Percentiles rank a stretch among this genome's conserved stretches.
These are phyloP conservation scores for Zootermopsis nevadensis DNA, from an alignment of 2,888 invertebrate species.

Conservation along the genomic window DNA sequence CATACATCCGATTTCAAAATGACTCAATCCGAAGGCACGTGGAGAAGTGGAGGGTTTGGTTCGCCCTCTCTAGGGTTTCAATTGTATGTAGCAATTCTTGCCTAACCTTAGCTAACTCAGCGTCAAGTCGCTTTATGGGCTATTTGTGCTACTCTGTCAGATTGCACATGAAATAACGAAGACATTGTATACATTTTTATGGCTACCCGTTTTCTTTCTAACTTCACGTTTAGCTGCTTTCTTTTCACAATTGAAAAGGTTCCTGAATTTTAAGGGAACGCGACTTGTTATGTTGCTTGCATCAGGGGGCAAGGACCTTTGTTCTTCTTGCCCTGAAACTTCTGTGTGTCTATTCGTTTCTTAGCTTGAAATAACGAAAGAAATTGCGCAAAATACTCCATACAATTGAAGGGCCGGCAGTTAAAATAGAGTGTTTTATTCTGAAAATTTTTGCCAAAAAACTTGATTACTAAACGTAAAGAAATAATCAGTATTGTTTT, in stretches of 20 bases:
- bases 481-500: no score
- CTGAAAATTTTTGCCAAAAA: no score
- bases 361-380: no score
- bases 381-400: no score
- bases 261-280: neutral
- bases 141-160: neutral
- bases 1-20: neutral
- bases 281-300: neutral
- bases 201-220: neutral
- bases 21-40: constrained; percentile 2
- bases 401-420: no score
- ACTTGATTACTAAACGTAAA: no score
- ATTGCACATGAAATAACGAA: neutral
- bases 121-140: neutral
- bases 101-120: neutral
- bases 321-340: neutral
- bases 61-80: neutral
- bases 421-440: no score
- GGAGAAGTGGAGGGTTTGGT: neutral
- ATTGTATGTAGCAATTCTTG: constrained; percentile 1
- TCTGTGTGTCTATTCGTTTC: neutral
- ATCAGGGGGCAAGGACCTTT: neutral
- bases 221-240: neutral
- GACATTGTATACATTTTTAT: constrained; percentile 1
- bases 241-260: constrained; percentile 1